Evolutionary conservation across 2,113 vertebrate species (phyloP), one percentile per base, ranked within the genome.

Genomic region (Falcunculus frontatus): DNA sequence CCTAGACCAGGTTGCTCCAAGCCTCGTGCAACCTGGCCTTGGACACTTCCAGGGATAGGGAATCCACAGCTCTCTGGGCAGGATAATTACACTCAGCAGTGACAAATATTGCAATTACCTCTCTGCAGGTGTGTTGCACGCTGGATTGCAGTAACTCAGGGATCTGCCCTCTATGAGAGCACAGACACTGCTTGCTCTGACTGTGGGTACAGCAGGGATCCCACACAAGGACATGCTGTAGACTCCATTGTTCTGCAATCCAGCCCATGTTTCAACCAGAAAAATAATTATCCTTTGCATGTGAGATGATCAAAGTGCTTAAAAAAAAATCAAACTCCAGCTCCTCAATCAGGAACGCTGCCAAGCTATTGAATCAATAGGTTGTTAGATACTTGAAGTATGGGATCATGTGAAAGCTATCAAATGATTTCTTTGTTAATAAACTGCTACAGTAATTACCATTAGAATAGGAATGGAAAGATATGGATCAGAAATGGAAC

Each of bases 401-500:
- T 93, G 82, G 76, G 79, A 91, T 86, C 62, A 90, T 67, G 79
- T 88, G 93, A 86, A 96, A 91, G 95, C 90, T 91, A 96, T 93
- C 92, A 94, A 93, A 93, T 84, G 68, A 93, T 94, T 96, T 93
- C 92, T 92, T 94, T 95, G 93, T 92, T 96, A 95, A 96, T 96
- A 95, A 97, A 95, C 90, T 93, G 95, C 82, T 92, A 93, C 83
- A 78, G 85, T 88, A 90, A 95, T 96, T 94, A 96, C 78, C 68
- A 89, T 94, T 92, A 96, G 81, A 95, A 95, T 68, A 73, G 69
- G 46, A 93, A 84, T 42, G 60, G 89, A 83, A 95, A 91, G 96
- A 96, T 96, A 93, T 13, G 2, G 90, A 95, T 97, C 93, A 94
- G 67, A 81, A 92, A 89, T 56, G 68, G 89, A 95, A 95, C 52